Evolutionary conservation across 2,797 vertebrate species (phyloP).

Genomic region (Platalea minor): DNA sequence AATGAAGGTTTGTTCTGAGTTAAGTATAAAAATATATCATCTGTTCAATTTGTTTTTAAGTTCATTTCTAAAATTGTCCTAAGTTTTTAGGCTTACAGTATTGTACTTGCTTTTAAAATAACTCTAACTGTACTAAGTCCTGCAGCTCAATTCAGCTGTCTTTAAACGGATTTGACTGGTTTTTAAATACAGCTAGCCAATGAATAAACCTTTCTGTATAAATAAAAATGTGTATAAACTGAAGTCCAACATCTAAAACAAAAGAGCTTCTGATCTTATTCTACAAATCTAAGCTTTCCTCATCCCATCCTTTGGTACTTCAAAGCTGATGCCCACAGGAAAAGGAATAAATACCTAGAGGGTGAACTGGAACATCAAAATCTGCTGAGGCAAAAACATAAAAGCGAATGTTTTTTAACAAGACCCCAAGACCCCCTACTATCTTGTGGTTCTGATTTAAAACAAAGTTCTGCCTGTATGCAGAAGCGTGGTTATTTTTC

Average conservation of each 20-base stretch:
- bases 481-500: background rate
- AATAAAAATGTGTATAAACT: background rate
- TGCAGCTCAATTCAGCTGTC: background rate
- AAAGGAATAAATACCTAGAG: slow-evolving; percentile 9
- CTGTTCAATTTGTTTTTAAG: background rate
- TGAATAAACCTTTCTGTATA: background rate
- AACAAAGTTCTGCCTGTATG: background rate
- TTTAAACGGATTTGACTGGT: background rate
- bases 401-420: background rate
- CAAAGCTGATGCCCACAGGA: slow-evolving; percentile 4
- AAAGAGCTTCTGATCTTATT: background rate
- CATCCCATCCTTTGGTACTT: background rate
- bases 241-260: background rate
- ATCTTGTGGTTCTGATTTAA: background rate
- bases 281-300: slow-evolving; percentile 11
- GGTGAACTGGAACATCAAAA: background rate
- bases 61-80: background rate
- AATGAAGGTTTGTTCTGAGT: background rate
- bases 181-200: background rate
- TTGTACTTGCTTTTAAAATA: background rate
- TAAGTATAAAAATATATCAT: background rate
- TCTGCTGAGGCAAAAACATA: background rate
- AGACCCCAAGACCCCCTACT: background rate
- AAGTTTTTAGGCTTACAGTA: background rate
- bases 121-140: background rate